These are phyloP conservation scores for Microctonus hyperodae DNA, from an alignment of 2,888 invertebrate species.

Conservation along the genomic window DNA sequence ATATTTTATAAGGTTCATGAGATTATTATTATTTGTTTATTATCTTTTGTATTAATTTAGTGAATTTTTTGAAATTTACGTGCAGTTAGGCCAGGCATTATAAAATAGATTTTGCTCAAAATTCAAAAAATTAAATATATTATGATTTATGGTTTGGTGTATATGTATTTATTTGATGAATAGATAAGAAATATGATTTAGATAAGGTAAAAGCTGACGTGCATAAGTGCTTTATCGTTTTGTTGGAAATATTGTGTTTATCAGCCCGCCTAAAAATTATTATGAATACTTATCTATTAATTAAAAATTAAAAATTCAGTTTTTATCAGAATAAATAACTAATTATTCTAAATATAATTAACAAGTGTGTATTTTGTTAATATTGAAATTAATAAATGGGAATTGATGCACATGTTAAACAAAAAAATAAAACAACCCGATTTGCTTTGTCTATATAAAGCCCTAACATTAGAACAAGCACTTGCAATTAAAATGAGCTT, in stretches of 20 bases:
- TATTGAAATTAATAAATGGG: too few species aligned
- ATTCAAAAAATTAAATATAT: background rate
- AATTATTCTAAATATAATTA: too few species aligned
- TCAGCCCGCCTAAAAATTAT: too few species aligned
- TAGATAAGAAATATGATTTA: slow-evolving; percentile 9
- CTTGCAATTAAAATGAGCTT: too few species aligned
- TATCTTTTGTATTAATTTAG: slow-evolving; percentile 1
- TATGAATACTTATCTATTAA: too few species aligned
- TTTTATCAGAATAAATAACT: too few species aligned
- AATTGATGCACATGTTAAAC: too few species aligned
- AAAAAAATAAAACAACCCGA: too few species aligned
- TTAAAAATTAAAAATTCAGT: too few species aligned
- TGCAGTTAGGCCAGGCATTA: slow-evolving; percentile 58
- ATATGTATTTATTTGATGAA: background rate
- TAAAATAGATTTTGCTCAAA: slow-evolving; percentile 31
- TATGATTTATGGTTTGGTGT: background rate
- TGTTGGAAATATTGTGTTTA: slow-evolving; percentile 30
- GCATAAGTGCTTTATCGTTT: slow-evolving; percentile 41
- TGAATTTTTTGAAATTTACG: slow-evolving; percentile 32
- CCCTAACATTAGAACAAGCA: too few species aligned
- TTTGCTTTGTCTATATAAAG: too few species aligned
- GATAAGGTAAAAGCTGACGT: slow-evolving; percentile 25
- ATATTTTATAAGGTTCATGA: background rate
- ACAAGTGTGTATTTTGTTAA: too few species aligned
- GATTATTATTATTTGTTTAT: background rate